A percentile compares a stretch with the other conserved stretches of the same genome.
These are phyloP conservation scores for Trichogramma pretiosum DNA, from an alignment of 1,140 invertebrate species.

Conservation along the genomic window DNA sequence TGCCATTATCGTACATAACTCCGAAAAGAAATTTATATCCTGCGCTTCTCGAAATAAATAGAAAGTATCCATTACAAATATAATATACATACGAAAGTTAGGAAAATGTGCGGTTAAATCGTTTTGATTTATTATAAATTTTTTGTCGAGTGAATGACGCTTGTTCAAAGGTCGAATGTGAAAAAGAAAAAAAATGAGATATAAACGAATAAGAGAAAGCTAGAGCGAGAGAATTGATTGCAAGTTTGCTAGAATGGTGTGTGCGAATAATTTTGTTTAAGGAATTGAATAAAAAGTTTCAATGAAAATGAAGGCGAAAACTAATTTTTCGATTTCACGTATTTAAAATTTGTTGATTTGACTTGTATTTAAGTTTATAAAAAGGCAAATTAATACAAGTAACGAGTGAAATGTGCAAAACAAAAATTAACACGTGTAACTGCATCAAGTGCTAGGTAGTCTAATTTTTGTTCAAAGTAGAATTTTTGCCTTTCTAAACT, in stretches of 20 bases:
- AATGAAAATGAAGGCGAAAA: constrained; percentile 8
- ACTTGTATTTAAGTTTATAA: constrained; percentile 19
- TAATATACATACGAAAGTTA: constrained; percentile 8
- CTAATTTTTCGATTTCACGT: constrained; percentile 7
- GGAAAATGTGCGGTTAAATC: constrained; percentile 13
- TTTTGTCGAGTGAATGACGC: constrained; percentile 7
- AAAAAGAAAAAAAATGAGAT: neutral
- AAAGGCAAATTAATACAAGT: constrained; percentile 15
- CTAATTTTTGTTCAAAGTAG: constrained; percentile 8
- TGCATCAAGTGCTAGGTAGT: neutral
- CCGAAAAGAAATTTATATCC: too few relatives aligned
- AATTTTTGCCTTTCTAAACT: constrained; percentile 14
- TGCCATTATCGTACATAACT: too few relatives aligned
- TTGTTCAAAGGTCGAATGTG: constrained; percentile 3
- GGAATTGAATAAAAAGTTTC: constrained; percentile 15
- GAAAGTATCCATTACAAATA: constrained; percentile 10
- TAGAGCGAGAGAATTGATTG: neutral
- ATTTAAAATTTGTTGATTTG: constrained; percentile 20
- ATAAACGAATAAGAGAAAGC: neutral
- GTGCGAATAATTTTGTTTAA: constrained; percentile 18
- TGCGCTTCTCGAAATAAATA: constrained; percentile 19
- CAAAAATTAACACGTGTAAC: too few relatives aligned
- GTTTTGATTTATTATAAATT: constrained; percentile 5
- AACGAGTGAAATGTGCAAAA: constrained; percentile 3
- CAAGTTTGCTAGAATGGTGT: too few relatives aligned